Percentiles rank a stretch among this genome's conserved stretches.
Conservation (phyloP, 2,888 invertebrate species). For the Drosophila picticornis region DNA sequence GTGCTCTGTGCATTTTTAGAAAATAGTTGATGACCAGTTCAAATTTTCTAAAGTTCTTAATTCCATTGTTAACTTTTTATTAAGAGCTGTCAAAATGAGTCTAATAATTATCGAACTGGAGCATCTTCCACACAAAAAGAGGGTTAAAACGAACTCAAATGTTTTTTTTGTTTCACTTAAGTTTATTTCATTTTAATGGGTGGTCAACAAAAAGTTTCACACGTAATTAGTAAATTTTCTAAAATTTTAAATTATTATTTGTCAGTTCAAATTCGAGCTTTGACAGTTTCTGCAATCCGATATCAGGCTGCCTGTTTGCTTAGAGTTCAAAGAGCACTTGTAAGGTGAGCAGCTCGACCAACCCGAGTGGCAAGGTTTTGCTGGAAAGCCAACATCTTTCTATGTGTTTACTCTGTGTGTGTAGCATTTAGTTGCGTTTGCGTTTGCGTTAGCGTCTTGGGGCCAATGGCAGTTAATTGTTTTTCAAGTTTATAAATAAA, state of each 20-base stretch:
- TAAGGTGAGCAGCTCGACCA: background rate
- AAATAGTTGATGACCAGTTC: background rate
- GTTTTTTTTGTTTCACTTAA: background rate
- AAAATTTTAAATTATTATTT: background rate
- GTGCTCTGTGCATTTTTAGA: background rate
- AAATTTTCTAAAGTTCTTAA: background rate
- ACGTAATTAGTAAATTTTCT: accelerated
- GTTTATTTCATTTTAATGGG: background rate
- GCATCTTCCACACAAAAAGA: background rate
- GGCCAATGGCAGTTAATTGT: constrained; percentile 19
- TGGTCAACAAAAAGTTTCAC: background rate
- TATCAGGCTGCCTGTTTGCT: background rate
- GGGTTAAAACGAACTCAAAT: background rate
- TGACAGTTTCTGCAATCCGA: background rate
- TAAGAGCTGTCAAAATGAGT: background rate
- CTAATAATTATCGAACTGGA: background rate
- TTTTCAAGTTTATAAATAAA: constrained; percentile 28
- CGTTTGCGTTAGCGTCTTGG: background rate
- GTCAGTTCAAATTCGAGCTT: background rate
- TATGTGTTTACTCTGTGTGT: background rate
- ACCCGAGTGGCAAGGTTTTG: background rate
- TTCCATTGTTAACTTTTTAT: background rate
- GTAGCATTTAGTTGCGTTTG: constrained; percentile 5
- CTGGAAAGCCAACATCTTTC: background rate
- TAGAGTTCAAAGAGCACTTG: background rate